Evolutionary conservation across 2,113 vertebrate species (phyloP).

Genomic region (Mustela lutreola): DNA sequence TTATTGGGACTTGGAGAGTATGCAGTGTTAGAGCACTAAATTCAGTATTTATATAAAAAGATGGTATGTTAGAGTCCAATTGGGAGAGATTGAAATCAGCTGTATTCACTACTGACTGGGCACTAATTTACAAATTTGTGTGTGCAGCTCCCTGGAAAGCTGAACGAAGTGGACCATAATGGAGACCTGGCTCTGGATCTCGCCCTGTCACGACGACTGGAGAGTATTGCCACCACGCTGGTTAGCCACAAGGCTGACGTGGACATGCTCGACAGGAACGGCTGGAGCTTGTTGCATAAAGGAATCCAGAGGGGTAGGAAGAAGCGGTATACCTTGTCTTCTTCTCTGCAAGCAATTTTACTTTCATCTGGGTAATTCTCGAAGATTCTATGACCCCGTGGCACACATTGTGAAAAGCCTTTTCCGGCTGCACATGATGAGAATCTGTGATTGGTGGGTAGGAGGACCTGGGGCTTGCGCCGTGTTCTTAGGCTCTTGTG

Average conservation of each 20-base stretch:
- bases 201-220: conserved; percentile 93
- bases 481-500: not conserved
- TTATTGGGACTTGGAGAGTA: not conserved
- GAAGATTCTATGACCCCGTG: not conserved
- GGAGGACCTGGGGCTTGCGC: not conserved
- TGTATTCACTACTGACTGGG: not conserved
- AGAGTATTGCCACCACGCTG: conserved; percentile 96
- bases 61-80: not conserved
- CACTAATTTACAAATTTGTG: conserved; percentile 52
- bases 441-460: conserved; percentile 12
- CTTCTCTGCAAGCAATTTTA: not conserved
- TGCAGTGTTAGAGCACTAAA: not conserved
- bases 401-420: not conserved
- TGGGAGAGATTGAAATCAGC: not conserved
- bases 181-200: conserved; percentile 97
- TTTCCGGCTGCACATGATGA: not conserved
- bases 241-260: conserved; percentile 97
- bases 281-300: conserved; percentile 98
- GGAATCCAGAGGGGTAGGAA: conserved; percentile 96
- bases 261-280: conserved; percentile 96
- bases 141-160: conserved; percentile 93
- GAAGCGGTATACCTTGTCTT: not conserved
- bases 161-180: conserved; percentile 96
- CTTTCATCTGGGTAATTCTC: not conserved
- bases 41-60: not conserved